Percentiles rank a stretch among this genome's conserved stretches.
Evolutionary conservation across 1,140 invertebrate genomes (phyloP).

Genomic region (Asbolus verrucosus): DNA sequence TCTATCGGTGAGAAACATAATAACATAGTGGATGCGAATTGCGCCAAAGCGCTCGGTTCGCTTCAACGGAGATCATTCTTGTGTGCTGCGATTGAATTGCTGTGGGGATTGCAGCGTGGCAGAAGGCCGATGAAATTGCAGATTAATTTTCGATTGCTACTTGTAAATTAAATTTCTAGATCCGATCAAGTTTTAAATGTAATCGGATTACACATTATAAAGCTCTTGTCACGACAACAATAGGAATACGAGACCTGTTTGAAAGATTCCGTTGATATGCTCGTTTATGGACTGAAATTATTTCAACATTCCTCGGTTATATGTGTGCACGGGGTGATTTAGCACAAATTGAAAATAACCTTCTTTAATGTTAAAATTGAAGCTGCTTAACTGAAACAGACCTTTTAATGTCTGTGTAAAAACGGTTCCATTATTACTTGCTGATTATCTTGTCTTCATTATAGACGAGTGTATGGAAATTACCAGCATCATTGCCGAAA

Average conservation of each 20-base stretch:
- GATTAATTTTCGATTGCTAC: slow-evolving; percentile 40
- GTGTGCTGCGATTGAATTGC: background rate
- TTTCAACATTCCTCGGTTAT: slow-evolving; percentile 9
- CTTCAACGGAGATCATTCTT: background rate
- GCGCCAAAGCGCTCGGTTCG: background rate
- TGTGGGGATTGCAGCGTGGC: slow-evolving; percentile 1
- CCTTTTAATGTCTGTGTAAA: too few species aligned
- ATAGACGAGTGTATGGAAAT: too few species aligned
- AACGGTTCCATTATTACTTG: too few species aligned
- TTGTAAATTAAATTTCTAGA: slow-evolving; percentile 39
- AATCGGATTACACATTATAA: slow-evolving; percentile 34
- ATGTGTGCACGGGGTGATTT: too few species aligned
- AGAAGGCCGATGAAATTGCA: slow-evolving; percentile 39
- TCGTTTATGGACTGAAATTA: slow-evolving; percentile 19
- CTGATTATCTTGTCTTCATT: too few species aligned
- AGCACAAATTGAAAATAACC: background rate
- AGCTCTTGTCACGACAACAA: slow-evolving; percentile 17
- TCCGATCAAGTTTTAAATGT: slow-evolving; percentile 34
- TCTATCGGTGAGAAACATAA: background rate
- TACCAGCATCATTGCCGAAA: too few species aligned
- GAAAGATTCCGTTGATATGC: slow-evolving; percentile 18
- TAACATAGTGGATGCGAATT: slow-evolving; percentile 5
- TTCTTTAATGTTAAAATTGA: background rate
- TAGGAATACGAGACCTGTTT: slow-evolving; percentile 21
- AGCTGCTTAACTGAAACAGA: too few species aligned